A percentile compares a stretch with the other conserved stretches of the same genome.
These are phyloP conservation scores for Octonoba sinensis DNA, from an alignment of 2,888 invertebrate genomes.

Conservation along the genomic window DNA sequence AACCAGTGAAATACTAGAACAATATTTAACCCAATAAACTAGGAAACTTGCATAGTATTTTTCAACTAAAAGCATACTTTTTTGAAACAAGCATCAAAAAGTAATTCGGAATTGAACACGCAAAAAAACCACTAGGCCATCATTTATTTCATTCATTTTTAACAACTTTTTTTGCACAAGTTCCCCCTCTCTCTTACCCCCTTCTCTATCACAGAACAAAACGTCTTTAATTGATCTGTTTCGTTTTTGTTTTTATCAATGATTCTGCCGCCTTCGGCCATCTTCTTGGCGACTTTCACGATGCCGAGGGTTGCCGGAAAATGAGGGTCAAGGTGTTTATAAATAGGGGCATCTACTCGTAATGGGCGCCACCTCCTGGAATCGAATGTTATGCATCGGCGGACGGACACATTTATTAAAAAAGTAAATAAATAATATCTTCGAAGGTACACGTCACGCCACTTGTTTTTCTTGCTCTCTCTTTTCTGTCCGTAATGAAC, in stretches of 20 bases:
- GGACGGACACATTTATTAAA: slow-evolving; percentile 48
- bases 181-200: not conserved
- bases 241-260: slow-evolving; percentile 37
- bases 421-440: slow-evolving; percentile 36
- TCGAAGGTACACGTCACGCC: slow-evolving; percentile 26
- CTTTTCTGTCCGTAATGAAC: slow-evolving; percentile 30
- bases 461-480: slow-evolving; percentile 26
- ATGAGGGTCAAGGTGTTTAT: slow-evolving; percentile 49
- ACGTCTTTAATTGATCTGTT: slow-evolving; percentile 37
- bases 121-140: too few relatives aligned
- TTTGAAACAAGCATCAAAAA: too few relatives aligned
- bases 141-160: too few relatives aligned
- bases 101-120: too few relatives aligned
- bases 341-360: slow-evolving; percentile 46
- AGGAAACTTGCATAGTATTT: too few relatives aligned
- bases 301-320: slow-evolving; percentile 15
- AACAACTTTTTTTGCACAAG: not conserved
- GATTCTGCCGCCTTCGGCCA: slow-evolving; percentile 35
- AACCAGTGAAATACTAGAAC: too few relatives aligned
- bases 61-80: too few relatives aligned
- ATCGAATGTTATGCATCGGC: slow-evolving; percentile 53
- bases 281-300: slow-evolving; percentile 30
- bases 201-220: not conserved
- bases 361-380: slow-evolving; percentile 54
- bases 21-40: too few relatives aligned